Evolutionary conservation across 2,888 invertebrate species (phyloP), one percentile per base, ranked within the genome.

Genomic region (Metacarcinus magister): DNA sequence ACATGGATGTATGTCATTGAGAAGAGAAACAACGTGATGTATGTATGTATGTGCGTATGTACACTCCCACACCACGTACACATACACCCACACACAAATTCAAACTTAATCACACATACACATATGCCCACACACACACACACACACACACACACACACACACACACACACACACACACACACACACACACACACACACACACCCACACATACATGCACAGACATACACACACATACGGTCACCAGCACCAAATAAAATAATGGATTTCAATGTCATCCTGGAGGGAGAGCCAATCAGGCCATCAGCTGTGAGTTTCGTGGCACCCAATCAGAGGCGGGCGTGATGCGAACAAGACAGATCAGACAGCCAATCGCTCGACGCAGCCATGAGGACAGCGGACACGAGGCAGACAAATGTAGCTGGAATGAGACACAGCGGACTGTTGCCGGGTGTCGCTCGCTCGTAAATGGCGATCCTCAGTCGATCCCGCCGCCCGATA

Each of bases 381-480:
- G 92, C 54, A n/a, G 7, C 92, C 39, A 60, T 39, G 54, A 54
- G 75, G 54, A 48, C 28, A 44, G 67, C 39, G 67, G 32, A 93
- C 67, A 60, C 60, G 60, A 67, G 44, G 46, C 43, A 54, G 93
- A 93, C 93, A 93, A 93, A 93, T 93, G 39, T n/a, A 8, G 39
- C 5, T 39, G 44, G 67, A 93, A 28, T 93, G 67, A 60, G 67
- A 93, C 93, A 93, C 93, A 19, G 39, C 67, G 67, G 19, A 39
- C 60, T 28, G 93, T 67, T 39, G 67, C 93, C 5, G 32, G 67
- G 93, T 67, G 93, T 93, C 93, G 19, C 39, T 39, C 43, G 43
- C 67, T 60, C 93, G 93, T 93, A 93, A 93, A 93, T 93, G 93
- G 93, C 23, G 43, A 93, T 60, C 93, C 93, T 67, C 67, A 60